Conservation (phyloP, 2,888 invertebrate genomes). For the Blera fallax region DNA sequence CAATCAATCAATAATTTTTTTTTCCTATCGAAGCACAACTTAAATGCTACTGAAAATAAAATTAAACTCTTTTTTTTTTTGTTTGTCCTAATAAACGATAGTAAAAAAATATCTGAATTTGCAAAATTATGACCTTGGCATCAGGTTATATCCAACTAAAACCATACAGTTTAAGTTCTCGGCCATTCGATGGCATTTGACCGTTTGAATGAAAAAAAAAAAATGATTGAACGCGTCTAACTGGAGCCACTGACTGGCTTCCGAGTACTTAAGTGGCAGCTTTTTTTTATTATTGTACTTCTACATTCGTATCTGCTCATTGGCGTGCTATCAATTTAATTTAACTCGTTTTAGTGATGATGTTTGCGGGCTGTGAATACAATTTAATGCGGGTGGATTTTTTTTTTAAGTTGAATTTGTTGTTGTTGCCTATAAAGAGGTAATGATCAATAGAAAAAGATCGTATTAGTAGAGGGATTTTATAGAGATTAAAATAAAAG, state of each 20-base stretch:
- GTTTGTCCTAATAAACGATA: not conserved
- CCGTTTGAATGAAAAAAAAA: not conserved
- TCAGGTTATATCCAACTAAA: not conserved
- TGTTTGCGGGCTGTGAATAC: not conserved
- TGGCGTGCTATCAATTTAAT: slow-evolving; percentile 11
- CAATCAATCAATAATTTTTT: slow-evolving; percentile 16
- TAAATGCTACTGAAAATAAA: not conserved
- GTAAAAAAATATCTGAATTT: not conserved
- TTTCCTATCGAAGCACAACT: not conserved
- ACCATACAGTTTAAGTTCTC: slow-evolving; percentile 27
- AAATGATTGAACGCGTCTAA: slow-evolving; percentile 10
- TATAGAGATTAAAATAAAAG: not conserved
- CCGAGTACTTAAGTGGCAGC: not conserved
- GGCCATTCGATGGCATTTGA: slow-evolving; percentile 29
- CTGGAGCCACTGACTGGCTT: slow-evolving; percentile 24
- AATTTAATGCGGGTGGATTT: slow-evolving; percentile 4
- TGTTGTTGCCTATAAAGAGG: not conserved
- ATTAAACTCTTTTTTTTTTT: not conserved
- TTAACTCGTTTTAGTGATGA: slow-evolving; percentile 13
- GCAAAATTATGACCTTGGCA: slow-evolving; percentile 2
- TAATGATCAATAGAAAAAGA: not conserved
- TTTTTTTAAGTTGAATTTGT: not conserved
- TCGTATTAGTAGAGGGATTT: not conserved
- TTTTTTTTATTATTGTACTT: not conserved
- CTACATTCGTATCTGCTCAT: not conserved